Base-by-base conservation (phyloP, 2,888 invertebrate genomes). In the Flexamia atlantica region DNA sequence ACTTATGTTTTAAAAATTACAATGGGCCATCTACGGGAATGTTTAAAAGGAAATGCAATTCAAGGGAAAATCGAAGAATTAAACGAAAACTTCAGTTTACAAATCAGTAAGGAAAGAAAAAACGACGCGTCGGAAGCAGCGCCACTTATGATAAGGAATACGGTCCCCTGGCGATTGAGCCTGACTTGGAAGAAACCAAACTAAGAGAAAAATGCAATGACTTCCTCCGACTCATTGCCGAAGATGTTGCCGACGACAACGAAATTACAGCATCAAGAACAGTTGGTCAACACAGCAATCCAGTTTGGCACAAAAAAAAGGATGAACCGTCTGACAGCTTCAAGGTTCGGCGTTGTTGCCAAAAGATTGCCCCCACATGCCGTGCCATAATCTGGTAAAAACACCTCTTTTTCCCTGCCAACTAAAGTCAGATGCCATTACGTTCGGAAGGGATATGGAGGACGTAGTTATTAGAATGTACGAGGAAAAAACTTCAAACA, bases 321-420 rank as follows among this genome's bases (percentile, higher is more conserved):
- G 17, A 20, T 68, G 20, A 82, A 68, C 17, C 64, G 82, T n/a
- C 30, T 82, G 0, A 82, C 82, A 10, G 82, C 82, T 0, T 82
- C 82, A 3, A 82, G 60, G n/a, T 82, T 68, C 36, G 82, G 82
- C 0, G 42, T 32, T 68, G 82, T 82, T 23, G 32, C 64, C 20
- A 81, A 81, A 57, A 12, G 68, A 23, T 57, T 81, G 3, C 40
- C 40, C 50, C 3, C 68, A 82, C n/a, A 82, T 70, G 0, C 14
- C 82, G 0, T 82, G 82, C 40, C 68, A 82, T 17, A 82, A 68
- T 60, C 82, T 82, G 10, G 82, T 82, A 0, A 82, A 82, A 28
- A 1, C 23, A 0, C 40, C 68, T 4, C 23, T 68, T 5, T 82
- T n/a, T 28, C 46, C 40, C 0, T 42, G 60, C 5, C 14, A 36